Base-by-base conservation (phyloP, 2,797 vertebrate species). In the Pseudomugil gertrudae region DNA sequence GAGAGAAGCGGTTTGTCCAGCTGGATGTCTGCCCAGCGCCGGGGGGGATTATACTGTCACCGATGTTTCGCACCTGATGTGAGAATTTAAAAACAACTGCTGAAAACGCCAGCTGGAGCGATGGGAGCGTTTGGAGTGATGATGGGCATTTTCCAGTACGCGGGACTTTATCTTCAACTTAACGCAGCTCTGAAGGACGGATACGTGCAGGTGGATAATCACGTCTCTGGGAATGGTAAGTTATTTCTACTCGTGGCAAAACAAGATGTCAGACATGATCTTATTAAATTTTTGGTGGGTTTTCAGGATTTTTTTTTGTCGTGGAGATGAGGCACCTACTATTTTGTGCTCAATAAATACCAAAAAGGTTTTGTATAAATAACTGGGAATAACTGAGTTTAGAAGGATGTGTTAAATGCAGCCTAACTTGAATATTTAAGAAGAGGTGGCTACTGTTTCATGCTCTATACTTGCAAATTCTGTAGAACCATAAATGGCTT, bases 131-230 rank as follows among this genome's bases (percentile, higher is more conserved):
- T 95, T 68, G 92, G 90, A 71, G 90, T 90, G 85, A 82, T 94
- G 48, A 77, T 94, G 73, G 90, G 95, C 92, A 89, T 95, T 79
- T 89, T 95, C 84, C 95, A 95, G 75, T 96, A 86, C 87, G 89
- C 91, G 84, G 95, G 95, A 94, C 93, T 96, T 94, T 95, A 94
- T 89, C 70, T 95, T 85, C 95, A 96, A 93, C 92, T 95, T 92
- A 93, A 89, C 84, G 91, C 91, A 50, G 92, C 94, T 87, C 87
- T 94, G 69, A 86, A 80, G 74, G 86, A 72, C 51, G 92, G 84
- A 72, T 79, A 91, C 66, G 86, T 80, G 36, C 92, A 93, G 69
- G 91, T 94, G 93, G 93, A 95, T 77, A 93, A 94, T 78, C 93
- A 87, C 67, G 69, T 95, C 72, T 89, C 91, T 75, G 94, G 94